phyloP scores from a whole-genome alignment of 2,113 vertebrate genomes.

The Caloenas nicobarica region DNA sequence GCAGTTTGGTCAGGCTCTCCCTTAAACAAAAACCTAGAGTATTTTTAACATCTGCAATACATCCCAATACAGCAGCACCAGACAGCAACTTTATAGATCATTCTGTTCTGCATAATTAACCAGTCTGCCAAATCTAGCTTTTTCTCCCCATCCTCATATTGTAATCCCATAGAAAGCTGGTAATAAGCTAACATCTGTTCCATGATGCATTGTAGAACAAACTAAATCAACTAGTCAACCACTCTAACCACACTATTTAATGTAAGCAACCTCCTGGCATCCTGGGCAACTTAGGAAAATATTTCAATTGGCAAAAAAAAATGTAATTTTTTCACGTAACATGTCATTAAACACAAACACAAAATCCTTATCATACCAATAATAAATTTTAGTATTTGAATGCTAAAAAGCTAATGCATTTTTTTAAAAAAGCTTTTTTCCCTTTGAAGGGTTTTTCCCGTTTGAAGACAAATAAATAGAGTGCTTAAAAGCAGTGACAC shows the following conservation, averaged over 20 bases:
- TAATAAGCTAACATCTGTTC: conserved; percentile 35
- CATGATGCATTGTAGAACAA: background rate
- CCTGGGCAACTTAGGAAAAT: background rate
- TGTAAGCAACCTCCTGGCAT: background rate
- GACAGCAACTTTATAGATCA: background rate
- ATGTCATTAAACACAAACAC: background rate
- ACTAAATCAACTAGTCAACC: background rate
- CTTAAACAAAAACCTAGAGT: background rate
- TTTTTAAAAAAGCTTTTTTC: background rate
- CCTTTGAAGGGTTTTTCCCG: background rate
- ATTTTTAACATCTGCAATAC: background rate
- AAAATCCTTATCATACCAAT: background rate
- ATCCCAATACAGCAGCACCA: background rate
- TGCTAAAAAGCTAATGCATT: background rate
- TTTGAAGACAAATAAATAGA: background rate
- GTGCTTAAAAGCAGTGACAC: background rate
- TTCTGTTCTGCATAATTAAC: conserved; percentile 10
- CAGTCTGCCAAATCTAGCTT: background rate
- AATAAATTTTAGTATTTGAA: background rate
- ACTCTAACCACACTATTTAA: background rate
- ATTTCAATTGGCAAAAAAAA: background rate
- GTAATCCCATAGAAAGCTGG: background rate
- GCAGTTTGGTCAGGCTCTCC: background rate
- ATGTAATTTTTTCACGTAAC: rapidly evolving
- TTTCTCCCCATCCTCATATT: background rate